Percentiles rank a stretch among this genome's conserved stretches.
Conservation (phyloP, 2,797 vertebrate species). For the Cossypha niveicapilla region DNA sequence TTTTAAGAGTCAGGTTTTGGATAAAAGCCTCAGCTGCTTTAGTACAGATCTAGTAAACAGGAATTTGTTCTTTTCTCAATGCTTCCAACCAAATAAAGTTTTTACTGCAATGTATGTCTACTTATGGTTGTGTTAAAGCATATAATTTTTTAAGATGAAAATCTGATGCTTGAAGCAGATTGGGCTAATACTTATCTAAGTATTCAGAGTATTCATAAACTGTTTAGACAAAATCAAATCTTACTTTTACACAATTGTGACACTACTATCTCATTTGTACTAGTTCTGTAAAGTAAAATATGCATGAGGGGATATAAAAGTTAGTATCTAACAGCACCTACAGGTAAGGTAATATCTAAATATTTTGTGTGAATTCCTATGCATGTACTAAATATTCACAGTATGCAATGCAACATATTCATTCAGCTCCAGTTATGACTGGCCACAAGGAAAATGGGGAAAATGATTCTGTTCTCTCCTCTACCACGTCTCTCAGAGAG, state of each 20-base stretch:
- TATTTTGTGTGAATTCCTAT: not conserved
- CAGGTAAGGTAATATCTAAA: not conserved
- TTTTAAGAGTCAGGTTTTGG: slow-evolving; percentile 1
- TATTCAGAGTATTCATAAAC: not conserved
- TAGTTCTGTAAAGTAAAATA: not conserved
- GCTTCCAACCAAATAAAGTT: not conserved
- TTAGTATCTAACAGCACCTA: not conserved
- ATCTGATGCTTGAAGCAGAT: not conserved
- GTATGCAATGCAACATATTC: not conserved
- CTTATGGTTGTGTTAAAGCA: not conserved
- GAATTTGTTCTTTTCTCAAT: not conserved
- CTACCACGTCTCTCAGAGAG: not conserved
- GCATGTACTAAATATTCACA: not conserved
- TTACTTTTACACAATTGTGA: not conserved
- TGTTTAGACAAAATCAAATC: not conserved
- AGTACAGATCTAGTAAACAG: not conserved
- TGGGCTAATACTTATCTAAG: not conserved
- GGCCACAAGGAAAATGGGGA: not conserved
- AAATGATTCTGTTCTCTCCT: not conserved
- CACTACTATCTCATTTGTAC: not conserved
- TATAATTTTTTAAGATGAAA: not conserved
- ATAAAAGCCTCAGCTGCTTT: not conserved
- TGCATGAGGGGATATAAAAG: fast-evolving
- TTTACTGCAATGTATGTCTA: not conserved
- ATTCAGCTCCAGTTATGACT: not conserved